Evolutionary conservation across 2,113 vertebrate species (phyloP).

Genomic region (Marmota monax): DNA sequence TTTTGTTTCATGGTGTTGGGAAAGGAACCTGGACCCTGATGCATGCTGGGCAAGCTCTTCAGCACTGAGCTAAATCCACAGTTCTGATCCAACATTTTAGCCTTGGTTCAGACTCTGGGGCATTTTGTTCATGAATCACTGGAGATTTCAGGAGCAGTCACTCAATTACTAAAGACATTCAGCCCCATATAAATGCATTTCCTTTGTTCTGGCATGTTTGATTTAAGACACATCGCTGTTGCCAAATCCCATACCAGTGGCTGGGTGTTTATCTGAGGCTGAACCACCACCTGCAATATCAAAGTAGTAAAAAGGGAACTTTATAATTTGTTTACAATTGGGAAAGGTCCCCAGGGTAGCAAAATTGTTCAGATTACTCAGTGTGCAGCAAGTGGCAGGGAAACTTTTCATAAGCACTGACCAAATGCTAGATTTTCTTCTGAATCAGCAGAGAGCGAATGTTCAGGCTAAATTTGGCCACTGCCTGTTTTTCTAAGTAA

Average conservation of each 20-base stretch:
- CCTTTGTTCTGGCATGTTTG: background rate
- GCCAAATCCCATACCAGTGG: background rate
- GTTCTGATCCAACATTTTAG: background rate
- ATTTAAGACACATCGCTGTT: background rate
- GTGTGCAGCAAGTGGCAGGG: background rate
- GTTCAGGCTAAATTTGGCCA: background rate
- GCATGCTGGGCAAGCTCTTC: background rate
- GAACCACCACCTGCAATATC: background rate
- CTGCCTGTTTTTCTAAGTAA: background rate
- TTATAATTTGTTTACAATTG: background rate
- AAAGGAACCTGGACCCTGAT: background rate
- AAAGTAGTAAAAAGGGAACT: background rate
- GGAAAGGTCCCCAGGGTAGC: background rate
- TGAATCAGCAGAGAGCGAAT: background rate
- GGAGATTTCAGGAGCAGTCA: background rate
- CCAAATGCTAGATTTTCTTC: background rate
- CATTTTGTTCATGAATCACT: too few species aligned
- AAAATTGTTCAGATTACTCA: background rate
- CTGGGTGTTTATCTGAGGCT: background rate
- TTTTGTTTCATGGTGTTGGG: background rate
- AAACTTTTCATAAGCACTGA: background rate
- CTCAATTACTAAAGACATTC: background rate
- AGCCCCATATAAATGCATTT: background rate
- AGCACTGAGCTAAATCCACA: background rate
- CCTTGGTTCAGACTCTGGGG: background rate